Percentiles rank a stretch among this genome's conserved stretches.
Evolutionary conservation across 2,888 invertebrate species (phyloP).

Genomic region (Micoletzkya japonica): DNA sequence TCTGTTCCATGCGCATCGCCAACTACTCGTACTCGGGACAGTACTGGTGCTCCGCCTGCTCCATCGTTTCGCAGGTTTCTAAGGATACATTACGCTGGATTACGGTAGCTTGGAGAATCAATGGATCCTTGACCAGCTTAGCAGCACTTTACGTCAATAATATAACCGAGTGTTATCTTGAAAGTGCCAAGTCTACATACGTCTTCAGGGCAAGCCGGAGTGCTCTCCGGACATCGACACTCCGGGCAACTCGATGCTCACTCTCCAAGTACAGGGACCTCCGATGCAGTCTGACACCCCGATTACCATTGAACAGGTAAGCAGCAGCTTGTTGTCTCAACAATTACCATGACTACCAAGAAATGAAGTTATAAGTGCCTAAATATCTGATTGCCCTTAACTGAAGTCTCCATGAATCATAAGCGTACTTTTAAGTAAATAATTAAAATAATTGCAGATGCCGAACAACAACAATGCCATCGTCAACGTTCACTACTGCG

Average conservation of each 20-base stretch:
- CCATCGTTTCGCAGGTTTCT: conserved; percentile 52
- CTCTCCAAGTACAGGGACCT: conserved; percentile 59
- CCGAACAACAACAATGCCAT: conserved; percentile 50
- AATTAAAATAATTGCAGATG: conserved; percentile 28
- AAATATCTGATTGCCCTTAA: background rate
- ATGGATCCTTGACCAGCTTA: background rate
- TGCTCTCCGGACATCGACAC: conserved; percentile 58
- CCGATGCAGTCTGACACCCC: conserved; percentile 57
- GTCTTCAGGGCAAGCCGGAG: conserved; percentile 55
- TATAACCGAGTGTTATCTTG: background rate
- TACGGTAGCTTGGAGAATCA: background rate
- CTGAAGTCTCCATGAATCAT: background rate
- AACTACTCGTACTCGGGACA: conserved; percentile 62
- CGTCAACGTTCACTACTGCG: conserved; percentile 60
- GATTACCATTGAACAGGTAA: conserved; percentile 58
- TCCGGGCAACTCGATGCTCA: conserved; percentile 52
- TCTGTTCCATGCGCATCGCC: conserved; percentile 54
- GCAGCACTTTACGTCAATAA: background rate
- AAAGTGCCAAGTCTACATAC: background rate
- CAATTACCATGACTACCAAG: background rate
- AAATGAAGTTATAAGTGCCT: background rate
- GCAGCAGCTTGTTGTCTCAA: background rate
- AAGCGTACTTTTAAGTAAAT: background rate
- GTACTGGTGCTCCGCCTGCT: conserved; percentile 63
- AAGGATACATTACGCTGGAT: background rate